Conservation (phyloP, 2,797 vertebrate genomes). For the Macropodus opercularis region DNA sequence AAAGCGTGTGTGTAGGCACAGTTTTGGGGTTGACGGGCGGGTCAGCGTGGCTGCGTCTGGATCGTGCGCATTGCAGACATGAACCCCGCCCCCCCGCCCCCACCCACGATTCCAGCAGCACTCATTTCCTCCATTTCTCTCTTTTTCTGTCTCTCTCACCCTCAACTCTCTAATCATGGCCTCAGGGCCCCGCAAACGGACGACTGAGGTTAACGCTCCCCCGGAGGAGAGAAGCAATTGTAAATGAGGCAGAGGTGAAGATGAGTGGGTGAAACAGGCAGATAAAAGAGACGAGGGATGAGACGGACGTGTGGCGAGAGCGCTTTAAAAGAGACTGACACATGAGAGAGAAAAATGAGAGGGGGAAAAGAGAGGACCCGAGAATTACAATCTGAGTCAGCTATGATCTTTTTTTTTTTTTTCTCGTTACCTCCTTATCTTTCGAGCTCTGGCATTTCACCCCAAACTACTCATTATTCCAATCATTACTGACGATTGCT, state of each 20-base stretch:
- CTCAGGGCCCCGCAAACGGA: constrained; percentile 54
- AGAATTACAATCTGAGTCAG: constrained; percentile 58
- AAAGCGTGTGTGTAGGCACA: background rate
- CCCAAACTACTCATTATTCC: constrained; percentile 59
- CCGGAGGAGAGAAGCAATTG: constrained; percentile 63
- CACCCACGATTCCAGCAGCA: constrained; percentile 39
- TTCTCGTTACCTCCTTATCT: constrained; percentile 43
- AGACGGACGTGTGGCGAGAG: constrained; percentile 52
- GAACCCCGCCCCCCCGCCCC: constrained; percentile 13
- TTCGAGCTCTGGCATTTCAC: constrained; percentile 47
- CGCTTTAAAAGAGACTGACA: constrained; percentile 68
- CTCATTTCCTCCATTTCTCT: constrained; percentile 51
- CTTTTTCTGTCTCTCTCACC: constrained; percentile 7
- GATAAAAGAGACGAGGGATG: constrained; percentile 69
- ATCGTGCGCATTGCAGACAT: constrained; percentile 46
- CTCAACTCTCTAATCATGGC: constrained; percentile 68
- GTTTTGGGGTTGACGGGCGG: constrained; percentile 42
- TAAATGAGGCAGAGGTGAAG: constrained; percentile 77
- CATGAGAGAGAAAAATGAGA: constrained; percentile 41
- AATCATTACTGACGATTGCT: constrained; percentile 44
- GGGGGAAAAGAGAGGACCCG: constrained; percentile 26
- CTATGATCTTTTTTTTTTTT: constrained; percentile 53
- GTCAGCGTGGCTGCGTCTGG: constrained; percentile 37
- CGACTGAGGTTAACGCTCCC: constrained; percentile 71
- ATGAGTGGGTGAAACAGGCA: constrained; percentile 67